Evolutionary conservation across 2,113 vertebrate genomes (phyloP).

Genomic region (Hippocampus barbouri): DNA sequence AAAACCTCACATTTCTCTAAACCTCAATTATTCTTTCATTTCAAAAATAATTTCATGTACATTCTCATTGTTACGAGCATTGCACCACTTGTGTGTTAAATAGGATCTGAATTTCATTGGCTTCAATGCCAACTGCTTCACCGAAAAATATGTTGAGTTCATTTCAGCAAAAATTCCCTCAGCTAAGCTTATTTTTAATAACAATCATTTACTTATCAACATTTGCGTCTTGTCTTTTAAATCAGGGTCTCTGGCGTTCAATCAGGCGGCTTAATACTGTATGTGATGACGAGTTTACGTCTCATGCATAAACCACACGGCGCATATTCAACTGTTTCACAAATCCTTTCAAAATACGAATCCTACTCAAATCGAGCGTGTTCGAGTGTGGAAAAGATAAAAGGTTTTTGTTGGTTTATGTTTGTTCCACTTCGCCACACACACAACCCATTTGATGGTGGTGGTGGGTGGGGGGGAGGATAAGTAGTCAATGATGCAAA

Average conservation of each 20-base stretch:
- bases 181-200: not conserved
- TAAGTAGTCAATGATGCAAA: not conserved
- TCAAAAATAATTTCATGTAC: not conserved
- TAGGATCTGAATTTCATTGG: not conserved
- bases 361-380: not conserved
- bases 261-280: not conserved
- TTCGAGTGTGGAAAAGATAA: not conserved
- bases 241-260: not conserved
- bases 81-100: not conserved
- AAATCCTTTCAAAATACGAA: not conserved
- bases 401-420: not conserved
- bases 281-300: not conserved
- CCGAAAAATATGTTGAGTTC: not conserved
- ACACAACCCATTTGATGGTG: not conserved
- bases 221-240: not conserved
- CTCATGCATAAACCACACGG: not conserved
- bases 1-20: not conserved
- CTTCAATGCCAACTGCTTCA: not conserved
- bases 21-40: not conserved
- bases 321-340: not conserved
- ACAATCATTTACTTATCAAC: not conserved
- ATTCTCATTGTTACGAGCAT: not conserved
- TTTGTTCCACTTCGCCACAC: constrained; percentile 7
- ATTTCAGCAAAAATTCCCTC: too few species aligned
- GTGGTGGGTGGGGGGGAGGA: not conserved